phyloP scores from a whole-genome alignment of 2,113 vertebrate genomes.

The Phainopepla nitens region DNA sequence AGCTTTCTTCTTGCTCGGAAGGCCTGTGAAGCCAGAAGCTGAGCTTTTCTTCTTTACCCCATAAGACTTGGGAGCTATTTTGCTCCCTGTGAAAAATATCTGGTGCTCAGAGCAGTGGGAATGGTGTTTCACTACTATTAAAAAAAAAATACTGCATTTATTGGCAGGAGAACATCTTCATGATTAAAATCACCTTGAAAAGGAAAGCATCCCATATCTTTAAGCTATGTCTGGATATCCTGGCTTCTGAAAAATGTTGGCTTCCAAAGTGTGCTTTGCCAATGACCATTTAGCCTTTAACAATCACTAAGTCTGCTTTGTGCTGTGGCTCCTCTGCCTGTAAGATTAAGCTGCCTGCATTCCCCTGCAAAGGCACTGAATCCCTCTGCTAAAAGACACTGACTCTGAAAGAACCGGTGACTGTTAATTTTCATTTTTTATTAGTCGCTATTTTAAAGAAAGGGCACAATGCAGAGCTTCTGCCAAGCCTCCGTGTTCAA shows the following conservation, averaged over 20 bases:
- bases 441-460: constrained; percentile 31
- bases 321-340: background rate
- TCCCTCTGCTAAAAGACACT: background rate
- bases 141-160: background rate
- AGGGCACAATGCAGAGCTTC: background rate
- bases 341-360: background rate
- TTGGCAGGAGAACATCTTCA: background rate
- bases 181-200: background rate
- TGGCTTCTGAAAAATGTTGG: background rate
- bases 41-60: background rate
- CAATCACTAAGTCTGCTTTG: background rate
- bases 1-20: background rate
- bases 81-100: background rate
- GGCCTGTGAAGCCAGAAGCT: background rate
- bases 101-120: background rate
- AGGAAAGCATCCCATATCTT: background rate
- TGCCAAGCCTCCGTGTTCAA: background rate
- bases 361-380: background rate
- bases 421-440: constrained; percentile 33
- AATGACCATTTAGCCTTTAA: background rate
- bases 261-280: background rate
- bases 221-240: background rate
- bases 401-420: background rate
- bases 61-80: background rate
- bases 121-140: background rate